phyloP scores from a whole-genome alignment of 2,888 invertebrate genomes.

The Tholera decimalis region DNA sequence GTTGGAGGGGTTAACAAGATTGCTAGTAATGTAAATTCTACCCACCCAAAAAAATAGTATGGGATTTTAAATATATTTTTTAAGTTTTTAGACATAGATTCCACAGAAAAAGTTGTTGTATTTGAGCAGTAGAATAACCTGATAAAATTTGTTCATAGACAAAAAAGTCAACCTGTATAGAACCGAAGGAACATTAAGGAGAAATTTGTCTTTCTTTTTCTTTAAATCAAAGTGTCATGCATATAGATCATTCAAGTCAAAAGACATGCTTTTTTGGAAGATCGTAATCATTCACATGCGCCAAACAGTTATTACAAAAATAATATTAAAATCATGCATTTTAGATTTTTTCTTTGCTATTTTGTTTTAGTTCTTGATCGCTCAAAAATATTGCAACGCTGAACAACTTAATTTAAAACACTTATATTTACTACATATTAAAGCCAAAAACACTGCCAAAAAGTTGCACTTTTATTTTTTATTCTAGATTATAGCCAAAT shows the following conservation, averaged over 20 bases:
- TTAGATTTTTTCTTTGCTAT: slow-evolving; percentile 40
- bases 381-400: slow-evolving; percentile 81
- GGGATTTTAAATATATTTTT: too few relatives aligned
- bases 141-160: too few relatives aligned
- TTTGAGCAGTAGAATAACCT: too few relatives aligned
- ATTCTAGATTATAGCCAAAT: slow-evolving; percentile 62
- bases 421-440: slow-evolving; percentile 61
- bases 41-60: too few relatives aligned
- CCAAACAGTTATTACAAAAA: slow-evolving; percentile 30
- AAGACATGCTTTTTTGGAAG: slow-evolving; percentile 48
- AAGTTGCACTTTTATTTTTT: slow-evolving; percentile 56
- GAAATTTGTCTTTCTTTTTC: background rate
- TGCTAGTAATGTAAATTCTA: too few relatives aligned
- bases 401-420: slow-evolving; percentile 58
- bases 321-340: slow-evolving; percentile 66
- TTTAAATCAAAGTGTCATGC: slow-evolving; percentile 20
- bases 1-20: too few relatives aligned
- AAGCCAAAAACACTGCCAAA: slow-evolving; percentile 66
- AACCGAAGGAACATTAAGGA: slow-evolving; percentile 3
- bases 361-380: slow-evolving; percentile 78
- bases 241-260: slow-evolving; percentile 13
- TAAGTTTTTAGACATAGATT: too few relatives aligned
- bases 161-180: background rate
- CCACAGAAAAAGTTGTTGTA: too few relatives aligned
- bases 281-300: slow-evolving; percentile 59